Base-by-base conservation (phyloP, 2,797 vertebrate species). In the Tokudaia muenninki region DNA sequence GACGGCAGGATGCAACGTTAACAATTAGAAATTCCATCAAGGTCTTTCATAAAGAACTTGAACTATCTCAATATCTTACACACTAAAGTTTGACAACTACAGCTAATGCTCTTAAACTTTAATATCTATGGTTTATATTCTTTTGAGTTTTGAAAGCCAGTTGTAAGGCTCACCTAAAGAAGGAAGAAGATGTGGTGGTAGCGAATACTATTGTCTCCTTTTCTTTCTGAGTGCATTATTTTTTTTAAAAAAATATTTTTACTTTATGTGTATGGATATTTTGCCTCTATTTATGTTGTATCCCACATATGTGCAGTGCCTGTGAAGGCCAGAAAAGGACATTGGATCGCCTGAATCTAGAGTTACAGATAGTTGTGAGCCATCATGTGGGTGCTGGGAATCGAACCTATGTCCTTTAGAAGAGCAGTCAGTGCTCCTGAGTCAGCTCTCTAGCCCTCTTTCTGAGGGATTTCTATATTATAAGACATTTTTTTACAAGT, bases 401-500 rank as follows among this genome's bases (percentile, higher is more conserved):
- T 86, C 19, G 34, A 86, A 70, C 31, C 21, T 52, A 47, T 67
- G 31, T 70, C 63, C 63, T 50, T 21, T 70, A 34, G 44, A 70
- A 87, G 63, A 86, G 31, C 63, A 86, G 44, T 44, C 57, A 29
- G 57, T 86, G 59, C 26, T 47, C 37, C 44, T 31, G 57, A 2
- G 9, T 84, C 59, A 47, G 31, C 31, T 70, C 44, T 61, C 7
- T 19, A 70, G 44, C 3, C 11, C 6, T 65, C 55, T 80, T 90
- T 47, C 89, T 82, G 74, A n/a, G 8, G n/a, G 65, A 82, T 12
- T 12, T 80, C n/a, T 92, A 57, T 17, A 31, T 44, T 61, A 59
- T 12, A 77, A n/a, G n/a, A 47, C 22, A 74, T 57, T 90, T 82
- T 65, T 94, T 92, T 70, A 37, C 59, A 86, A 59, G 89, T n/a